Percentiles rank a stretch among this genome's conserved stretches.
Evolutionary conservation across 1,140 invertebrate genomes (phyloP).

Genomic region (Anastrepha ludens): DNA sequence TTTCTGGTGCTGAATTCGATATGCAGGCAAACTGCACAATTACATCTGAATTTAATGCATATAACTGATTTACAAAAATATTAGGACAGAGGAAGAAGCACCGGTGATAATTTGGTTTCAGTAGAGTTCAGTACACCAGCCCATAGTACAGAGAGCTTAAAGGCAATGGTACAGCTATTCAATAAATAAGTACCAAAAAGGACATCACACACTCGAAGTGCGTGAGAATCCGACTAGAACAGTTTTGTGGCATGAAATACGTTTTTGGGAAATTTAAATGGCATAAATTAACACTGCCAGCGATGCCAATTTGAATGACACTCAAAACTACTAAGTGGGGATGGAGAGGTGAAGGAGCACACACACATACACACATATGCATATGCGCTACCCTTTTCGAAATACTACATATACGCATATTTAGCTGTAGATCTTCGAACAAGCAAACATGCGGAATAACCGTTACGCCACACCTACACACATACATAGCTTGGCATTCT

Average conservation of each 20-base stretch:
- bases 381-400: too few relatives aligned
- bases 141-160: not conserved
- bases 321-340: constrained; percentile 19
- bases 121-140: not conserved
- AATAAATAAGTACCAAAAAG: not conserved
- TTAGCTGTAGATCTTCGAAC: too few relatives aligned
- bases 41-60: not conserved
- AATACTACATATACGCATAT: too few relatives aligned
- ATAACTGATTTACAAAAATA: not conserved
- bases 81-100: not conserved
- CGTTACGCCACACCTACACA: too few relatives aligned
- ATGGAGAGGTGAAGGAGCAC: not conserved
- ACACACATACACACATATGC: not conserved
- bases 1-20: not conserved
- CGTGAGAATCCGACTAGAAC: not conserved
- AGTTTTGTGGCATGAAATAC: constrained; percentile 44
- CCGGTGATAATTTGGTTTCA: not conserved
- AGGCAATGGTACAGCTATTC: too few relatives aligned
- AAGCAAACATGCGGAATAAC: too few relatives aligned
- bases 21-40: not conserved
- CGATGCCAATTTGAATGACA: constrained; percentile 47
- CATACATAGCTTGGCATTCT: not conserved
- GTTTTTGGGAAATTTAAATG: constrained; percentile 45
- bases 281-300: constrained; percentile 48
- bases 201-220: not conserved